Conservation (phyloP, 64 coral and sea anemone species). For the Exaiptasia diaphana region DNA sequence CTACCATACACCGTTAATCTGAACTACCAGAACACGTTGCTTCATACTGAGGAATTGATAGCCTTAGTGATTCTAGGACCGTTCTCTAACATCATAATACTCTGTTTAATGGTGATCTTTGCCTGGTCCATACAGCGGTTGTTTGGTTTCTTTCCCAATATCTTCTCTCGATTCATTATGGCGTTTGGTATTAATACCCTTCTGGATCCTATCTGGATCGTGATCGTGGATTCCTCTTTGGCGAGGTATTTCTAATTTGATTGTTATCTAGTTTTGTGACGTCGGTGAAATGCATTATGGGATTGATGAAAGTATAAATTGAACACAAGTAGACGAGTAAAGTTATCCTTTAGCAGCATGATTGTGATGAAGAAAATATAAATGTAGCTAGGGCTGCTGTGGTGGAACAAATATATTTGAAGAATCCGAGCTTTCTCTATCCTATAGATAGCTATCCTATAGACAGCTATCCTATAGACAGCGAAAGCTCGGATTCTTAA, state of each 20-base stretch:
- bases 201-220: slow-evolving; percentile 86
- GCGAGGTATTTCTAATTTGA: too few relatives aligned
- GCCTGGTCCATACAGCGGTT: slow-evolving; percentile 58
- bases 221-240: slow-evolving; percentile 82
- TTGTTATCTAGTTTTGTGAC: neutral
- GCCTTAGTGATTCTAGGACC: slow-evolving; percentile 74
- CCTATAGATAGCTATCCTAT: too few relatives aligned
- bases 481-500: too few relatives aligned
- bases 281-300: too few relatives aligned
- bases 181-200: slow-evolving; percentile 85
- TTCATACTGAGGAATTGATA: slow-evolving; percentile 85
- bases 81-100: slow-evolving; percentile 81
- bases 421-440: too few relatives aligned
- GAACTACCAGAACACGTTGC: slow-evolving; percentile 86
- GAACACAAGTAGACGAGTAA: too few relatives aligned
- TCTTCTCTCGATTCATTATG: slow-evolving; percentile 89
- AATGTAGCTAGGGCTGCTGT: too few relatives aligned
- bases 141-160: slow-evolving; percentile 75
- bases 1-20: slow-evolving; percentile 84
- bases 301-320: too few relatives aligned
- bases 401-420: too few relatives aligned
- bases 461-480: too few relatives aligned
- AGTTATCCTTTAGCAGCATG: too few relatives aligned
- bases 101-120: slow-evolving; percentile 65
- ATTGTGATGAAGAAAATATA: too few relatives aligned